Percentiles rank a stretch among this genome's conserved stretches.
These are phyloP conservation scores for Trachymyrmex septentrionalis DNA, from an alignment of 1,140 invertebrate species.

Conservation along the genomic window DNA sequence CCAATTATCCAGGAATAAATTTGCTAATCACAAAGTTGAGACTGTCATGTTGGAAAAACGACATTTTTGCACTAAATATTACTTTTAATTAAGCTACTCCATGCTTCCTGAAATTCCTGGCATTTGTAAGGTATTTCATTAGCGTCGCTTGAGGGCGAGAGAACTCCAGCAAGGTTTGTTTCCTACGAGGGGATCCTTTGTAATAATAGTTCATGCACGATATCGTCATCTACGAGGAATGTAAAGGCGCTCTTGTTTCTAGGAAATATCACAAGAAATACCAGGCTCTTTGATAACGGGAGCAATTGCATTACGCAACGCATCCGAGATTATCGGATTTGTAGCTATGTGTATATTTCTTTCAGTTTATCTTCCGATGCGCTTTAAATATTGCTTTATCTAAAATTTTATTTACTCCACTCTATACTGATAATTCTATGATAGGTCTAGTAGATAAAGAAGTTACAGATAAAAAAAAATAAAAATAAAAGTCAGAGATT, in stretches of 20 bases:
- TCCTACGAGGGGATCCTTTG: constrained; percentile 46
- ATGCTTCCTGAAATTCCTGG: constrained; percentile 41
- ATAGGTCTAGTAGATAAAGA: not conserved
- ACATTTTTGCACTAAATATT: constrained; percentile 8
- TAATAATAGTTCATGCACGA: constrained; percentile 59
- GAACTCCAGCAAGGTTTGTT: constrained; percentile 22
- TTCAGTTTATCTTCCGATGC: not conserved
- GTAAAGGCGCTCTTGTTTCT: constrained; percentile 13
- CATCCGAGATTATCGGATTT: constrained; percentile 21
- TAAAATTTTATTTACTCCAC: not conserved
- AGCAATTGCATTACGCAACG: not conserved
- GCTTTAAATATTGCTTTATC: constrained; percentile 4
- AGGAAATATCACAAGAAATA: constrained; percentile 21
- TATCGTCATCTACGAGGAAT: constrained; percentile 37
- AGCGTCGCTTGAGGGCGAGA: constrained; percentile 42
- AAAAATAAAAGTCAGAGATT: not conserved
- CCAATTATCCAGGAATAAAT: not conserved
- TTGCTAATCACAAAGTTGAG: constrained; percentile 3
- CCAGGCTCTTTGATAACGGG: constrained; percentile 11
- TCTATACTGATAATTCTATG: not conserved
- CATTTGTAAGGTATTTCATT: constrained; percentile 63
- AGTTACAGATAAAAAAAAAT: not conserved
- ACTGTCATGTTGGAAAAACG: not conserved
- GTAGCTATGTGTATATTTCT: not conserved
- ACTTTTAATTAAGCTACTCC: constrained; percentile 52